A percentile compares a stretch with the other conserved stretches of the same genome.
phyloP scores from a whole-genome alignment of 1,140 invertebrate species.

The Conus betulinus region DNA sequence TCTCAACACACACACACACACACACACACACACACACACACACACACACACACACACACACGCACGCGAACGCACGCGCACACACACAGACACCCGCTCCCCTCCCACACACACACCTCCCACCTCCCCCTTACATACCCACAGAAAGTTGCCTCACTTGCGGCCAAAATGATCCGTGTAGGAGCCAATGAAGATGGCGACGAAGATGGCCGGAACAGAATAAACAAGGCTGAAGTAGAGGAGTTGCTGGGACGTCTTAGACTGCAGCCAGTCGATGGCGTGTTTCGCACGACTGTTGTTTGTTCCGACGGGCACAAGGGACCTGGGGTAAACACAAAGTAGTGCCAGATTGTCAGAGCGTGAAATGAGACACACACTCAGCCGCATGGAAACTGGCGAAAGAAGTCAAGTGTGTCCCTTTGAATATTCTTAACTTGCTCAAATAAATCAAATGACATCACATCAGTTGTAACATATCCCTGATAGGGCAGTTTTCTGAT shows the following conservation, averaged over 20 bases:
- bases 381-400: too few relatives aligned
- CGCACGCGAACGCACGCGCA: not conserved
- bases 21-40: too few relatives aligned
- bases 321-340: too few relatives aligned
- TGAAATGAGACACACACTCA: too few relatives aligned
- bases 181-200: slow-evolving; percentile 35
- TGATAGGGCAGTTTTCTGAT: too few relatives aligned
- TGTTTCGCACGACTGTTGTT: not conserved
- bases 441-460: too few relatives aligned
- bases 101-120: not conserved
- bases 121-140: not conserved
- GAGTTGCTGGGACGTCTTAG: not conserved
- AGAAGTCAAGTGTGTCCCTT: too few relatives aligned
- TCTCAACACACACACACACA: too few relatives aligned
- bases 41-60: not conserved
- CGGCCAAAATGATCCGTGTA: slow-evolving; percentile 42
- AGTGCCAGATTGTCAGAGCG: too few relatives aligned
- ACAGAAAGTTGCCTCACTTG: not conserved
- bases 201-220: slow-evolving; percentile 20
- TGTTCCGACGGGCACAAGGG: not conserved
- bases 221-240: not conserved
- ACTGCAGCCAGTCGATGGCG: not conserved
- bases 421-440: too few relatives aligned
- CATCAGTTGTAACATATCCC: too few relatives aligned
- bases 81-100: not conserved